Evolutionary conservation across 2,888 invertebrate genomes (phyloP), one percentile per base, ranked within the genome.

Genomic region (Trissoscelio sp.): DNA sequence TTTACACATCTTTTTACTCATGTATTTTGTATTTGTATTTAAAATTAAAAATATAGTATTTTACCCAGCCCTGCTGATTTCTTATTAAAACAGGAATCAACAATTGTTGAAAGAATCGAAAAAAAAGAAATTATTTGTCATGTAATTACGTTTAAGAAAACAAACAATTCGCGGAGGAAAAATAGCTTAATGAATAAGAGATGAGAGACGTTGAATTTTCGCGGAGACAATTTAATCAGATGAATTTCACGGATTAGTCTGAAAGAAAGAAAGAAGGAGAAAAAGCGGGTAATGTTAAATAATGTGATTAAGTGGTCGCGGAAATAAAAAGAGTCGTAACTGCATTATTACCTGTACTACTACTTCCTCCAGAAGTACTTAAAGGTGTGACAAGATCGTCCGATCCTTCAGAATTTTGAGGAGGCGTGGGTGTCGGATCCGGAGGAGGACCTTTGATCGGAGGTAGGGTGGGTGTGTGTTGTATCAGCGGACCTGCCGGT

Each of bases 401-500:
- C 73, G 91, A 91, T 37, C 91, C 89, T 83, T 91, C 91, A 31
- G 91, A 91, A 83, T 91, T 91, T 83, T 91, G 91, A 3, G 91
- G 91, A 28, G 91, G 91, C 48, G 91, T 91, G 42, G 90, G 90
- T 77, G 91, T 90, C 69, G 91, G 88, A 85, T 91, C 90, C 78
- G 89, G 89, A 83, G 91, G 91, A 57, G 90, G 91, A 44, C 88
- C 91, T 83, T 90, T 91, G 51, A 91, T 89, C 72, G 91, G 89
- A 84, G 67, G 74, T 85, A 89, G 86, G 88, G 93, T 93, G 84
- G 93, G 88, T 73, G 91, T 90, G 86, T 92, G 90, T 85, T 91
- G 91, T 88, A 97, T 97, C 91, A 97, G 93, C 86, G 97, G 97
- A 84, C 97, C 97, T 87, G 97, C 97, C 87, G 97, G 97, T 93